Base-by-base conservation (phyloP, 2,888 invertebrate species). In the Cephus nigrinus region DNA sequence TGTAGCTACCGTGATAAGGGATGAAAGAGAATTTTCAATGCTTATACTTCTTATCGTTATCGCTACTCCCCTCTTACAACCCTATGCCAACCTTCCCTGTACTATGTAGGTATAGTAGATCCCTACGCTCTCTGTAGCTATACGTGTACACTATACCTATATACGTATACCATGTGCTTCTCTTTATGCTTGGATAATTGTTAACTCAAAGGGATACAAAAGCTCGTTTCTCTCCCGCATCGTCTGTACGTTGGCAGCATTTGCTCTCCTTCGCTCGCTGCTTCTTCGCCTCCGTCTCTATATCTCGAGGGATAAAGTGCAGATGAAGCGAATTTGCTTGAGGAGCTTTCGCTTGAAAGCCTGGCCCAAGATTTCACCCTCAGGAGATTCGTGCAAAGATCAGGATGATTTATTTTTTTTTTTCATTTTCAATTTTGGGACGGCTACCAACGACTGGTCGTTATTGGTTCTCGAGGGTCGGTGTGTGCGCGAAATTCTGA, bases 131-230 rank as follows among this genome's bases (percentile, higher is more conserved):
- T 23, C 5, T 9, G 0, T 55, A 55, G 55, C 55, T 55, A 9
- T 55, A 55, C 55, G 2, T 55, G 0, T 55, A 55, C 23, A 9
- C 15, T 55, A 40, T 40, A 40, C 36, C 36, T 12, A 12, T 23
- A 55, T 23, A 15, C 9, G 23, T 55, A 55, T 2, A 9, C 9
- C 55, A 23, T 73, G 75, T 69, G 75, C 35, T 68, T 73, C 75
- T 75, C 71, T 82, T 77, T 68, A 68, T 78, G 79, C 79, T 77
- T 31, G 74, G 77, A 79, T 82, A 82, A 82, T 82, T 81, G 79
- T 81, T 79, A 78, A 79, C 77, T 79, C 74, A 73, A 75, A 73
- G 40, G 75, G 69, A 33, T 69, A 68, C 33, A 32, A 55, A 68
- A 73, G 75, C 40, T 40, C 15, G 35, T 73, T 74, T 69, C 55